Evolutionary conservation across 2,797 vertebrate species (phyloP).

Genomic region (Schizothorax lantsangensis): DNA sequence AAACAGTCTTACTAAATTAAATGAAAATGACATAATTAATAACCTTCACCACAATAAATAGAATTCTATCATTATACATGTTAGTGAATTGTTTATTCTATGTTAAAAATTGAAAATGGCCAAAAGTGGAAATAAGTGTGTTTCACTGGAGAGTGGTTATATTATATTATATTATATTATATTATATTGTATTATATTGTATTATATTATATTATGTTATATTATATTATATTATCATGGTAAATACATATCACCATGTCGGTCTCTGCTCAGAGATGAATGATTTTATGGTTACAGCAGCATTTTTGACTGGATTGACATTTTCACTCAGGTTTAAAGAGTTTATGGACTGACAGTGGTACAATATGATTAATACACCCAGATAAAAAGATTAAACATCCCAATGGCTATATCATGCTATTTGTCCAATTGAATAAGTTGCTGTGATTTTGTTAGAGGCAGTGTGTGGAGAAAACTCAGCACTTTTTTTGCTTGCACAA

Average conservation of each 20-base stretch:
- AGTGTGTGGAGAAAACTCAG: constrained; percentile 74
- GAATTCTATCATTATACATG: too few relatives aligned
- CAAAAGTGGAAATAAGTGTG: background rate
- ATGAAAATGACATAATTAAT: background rate
- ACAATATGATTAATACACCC: constrained; percentile 73
- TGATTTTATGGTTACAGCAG: background rate
- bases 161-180: background rate
- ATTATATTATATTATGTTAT: background rate
- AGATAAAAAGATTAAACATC: constrained; percentile 75
- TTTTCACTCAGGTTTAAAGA: constrained; percentile 28
- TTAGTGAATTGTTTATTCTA: too few relatives aligned
- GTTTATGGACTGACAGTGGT: constrained; percentile 38
- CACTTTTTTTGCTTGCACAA: constrained; percentile 75
- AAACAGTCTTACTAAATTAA: background rate
- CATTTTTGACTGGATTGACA: background rate
- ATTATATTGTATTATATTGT: background rate
- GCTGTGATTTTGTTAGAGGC: constrained; percentile 65
- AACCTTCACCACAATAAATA: too few relatives aligned
- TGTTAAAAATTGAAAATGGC: too few relatives aligned
- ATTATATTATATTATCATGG: background rate
- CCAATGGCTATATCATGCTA: constrained; percentile 73
- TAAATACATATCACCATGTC: background rate
- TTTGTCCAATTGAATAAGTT: constrained; percentile 77
- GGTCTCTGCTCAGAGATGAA: background rate
- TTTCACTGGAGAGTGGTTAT: background rate